Conservation (phyloP, 2,888 invertebrate genomes). For the Habroteleia sp. region DNA sequence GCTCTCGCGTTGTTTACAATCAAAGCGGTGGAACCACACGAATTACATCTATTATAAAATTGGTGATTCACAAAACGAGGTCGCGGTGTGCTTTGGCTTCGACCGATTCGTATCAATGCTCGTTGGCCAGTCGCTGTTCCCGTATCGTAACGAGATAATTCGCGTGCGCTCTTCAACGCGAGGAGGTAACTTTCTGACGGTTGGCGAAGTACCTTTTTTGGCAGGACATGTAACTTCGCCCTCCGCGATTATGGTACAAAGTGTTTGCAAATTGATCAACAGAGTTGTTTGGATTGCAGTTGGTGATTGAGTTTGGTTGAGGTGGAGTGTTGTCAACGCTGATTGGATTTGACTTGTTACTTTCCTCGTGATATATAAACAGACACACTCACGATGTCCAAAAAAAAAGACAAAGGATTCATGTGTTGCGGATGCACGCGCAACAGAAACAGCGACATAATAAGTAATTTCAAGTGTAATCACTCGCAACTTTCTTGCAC, state of each 20-base stretch:
- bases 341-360: conserved; percentile 31
- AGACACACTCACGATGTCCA: conserved; percentile 39
- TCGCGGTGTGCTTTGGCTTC: conserved; percentile 72
- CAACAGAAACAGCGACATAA: conserved; percentile 80
- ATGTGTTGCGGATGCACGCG: conserved; percentile 79
- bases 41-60: conserved; percentile 79
- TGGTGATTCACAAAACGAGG: conserved; percentile 78
- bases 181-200: conserved; percentile 6
- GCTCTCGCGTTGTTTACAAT: conserved; percentile 1
- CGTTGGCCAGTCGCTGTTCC: conserved; percentile 78
- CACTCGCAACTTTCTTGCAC: neutral
- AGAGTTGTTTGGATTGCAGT: conserved; percentile 37
- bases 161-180: conserved; percentile 19
- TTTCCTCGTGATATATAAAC: conserved; percentile 17
- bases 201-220: neutral
- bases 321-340: conserved; percentile 12
- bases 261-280: conserved; percentile 18
- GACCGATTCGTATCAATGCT: conserved; percentile 74
- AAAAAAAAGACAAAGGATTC: conserved; percentile 66
- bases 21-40: neutral
- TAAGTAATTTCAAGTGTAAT: conserved; percentile 74
- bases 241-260: conserved; percentile 5
- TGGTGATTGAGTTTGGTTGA: conserved; percentile 32
- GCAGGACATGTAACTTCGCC: neutral
- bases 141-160: conserved; percentile 65